These are phyloP conservation scores for Drosophila trichaetosa DNA, from an alignment of 2,888 invertebrate genomes.

Conservation along the genomic window DNA sequence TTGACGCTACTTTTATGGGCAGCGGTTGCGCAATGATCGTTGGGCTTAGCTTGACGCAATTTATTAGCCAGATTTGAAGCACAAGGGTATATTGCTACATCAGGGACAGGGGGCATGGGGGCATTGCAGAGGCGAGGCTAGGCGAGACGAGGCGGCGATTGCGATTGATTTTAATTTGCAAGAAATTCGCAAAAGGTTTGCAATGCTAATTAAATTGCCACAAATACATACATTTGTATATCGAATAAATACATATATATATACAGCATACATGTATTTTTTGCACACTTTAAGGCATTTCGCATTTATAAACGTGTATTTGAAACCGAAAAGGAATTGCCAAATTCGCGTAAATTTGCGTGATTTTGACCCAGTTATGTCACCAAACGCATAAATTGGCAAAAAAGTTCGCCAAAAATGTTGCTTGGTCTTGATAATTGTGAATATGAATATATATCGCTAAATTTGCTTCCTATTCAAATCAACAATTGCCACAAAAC, in stretches of 20 bases:
- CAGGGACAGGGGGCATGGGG: not conserved
- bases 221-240: constrained; percentile 20
- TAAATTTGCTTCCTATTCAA: not conserved
- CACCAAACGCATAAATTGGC: constrained; percentile 40
- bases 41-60: constrained; percentile 59
- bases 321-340: constrained; percentile 49
- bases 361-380: constrained; percentile 61
- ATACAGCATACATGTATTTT: constrained; percentile 10
- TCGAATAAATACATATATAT: constrained; percentile 14
- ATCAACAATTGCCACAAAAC: constrained; percentile 5
- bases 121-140: not conserved
- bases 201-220: constrained; percentile 64
- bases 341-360: constrained; percentile 56
- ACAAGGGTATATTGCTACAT: constrained; percentile 67
- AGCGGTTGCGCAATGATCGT: constrained; percentile 52
- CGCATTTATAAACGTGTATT: constrained; percentile 30
- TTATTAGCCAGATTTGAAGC: constrained; percentile 64
- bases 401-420: constrained; percentile 29
- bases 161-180: constrained; percentile 57
- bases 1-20: constrained; percentile 49
- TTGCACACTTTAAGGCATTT: constrained; percentile 13
- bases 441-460: constrained; percentile 16
- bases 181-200: constrained; percentile 55
- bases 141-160: constrained; percentile 7
- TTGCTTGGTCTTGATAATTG: constrained; percentile 20